Base-by-base conservation (phyloP, 2,113 vertebrate genomes). In the Megatriorchis doriae region DNA sequence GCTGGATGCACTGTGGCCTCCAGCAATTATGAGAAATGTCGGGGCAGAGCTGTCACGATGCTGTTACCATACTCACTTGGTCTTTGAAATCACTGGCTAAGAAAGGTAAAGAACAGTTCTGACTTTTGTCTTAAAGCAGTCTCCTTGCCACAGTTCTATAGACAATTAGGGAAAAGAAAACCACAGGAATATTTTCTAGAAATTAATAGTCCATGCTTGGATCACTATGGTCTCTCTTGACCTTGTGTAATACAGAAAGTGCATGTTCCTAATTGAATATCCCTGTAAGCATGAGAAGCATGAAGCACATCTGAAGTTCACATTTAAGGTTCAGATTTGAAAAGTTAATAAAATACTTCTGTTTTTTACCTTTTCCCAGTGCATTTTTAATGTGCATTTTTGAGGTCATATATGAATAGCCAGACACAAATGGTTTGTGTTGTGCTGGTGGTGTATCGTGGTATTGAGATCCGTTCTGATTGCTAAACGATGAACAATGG, bases 341-440 rank as follows among this genome's bases (percentile, higher is more conserved):
- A 48, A 91, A 95, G 61, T 83, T 94, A 88, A 84, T 90, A 86
- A 94, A 91, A 81, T 71, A 42, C 42, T 83, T 77, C 62, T 92
- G 34, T 80, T 80, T 95, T 96, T 96, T 81, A 63, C 38, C 58
- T 67, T 90, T 94, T 92, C 47, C 10, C 34, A 48, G 36, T 88
- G 72, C 61, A 72, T 88, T 92, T 94, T 96, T 94, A 14, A 82
- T 73, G 50, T 83, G 75, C 31, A n/a, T 88, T 94, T 96, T 92
- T 90, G 55, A 92, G 88, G 94, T 83, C 29, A 31, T 61, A 17
- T 71, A 84, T 93, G 95, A 84, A 93, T 84, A 94, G 72, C 53
- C 43, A 88, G 59, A 61, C 38, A 61, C 36, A 81, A 85, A 75
- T 84, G 45, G 7, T 84, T 95, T 87, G 61, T 90, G 81, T 68